These are phyloP conservation scores for Haliclystus octoradiatus DNA, from an alignment of 30 jellyfish, hydroid and myxozoan genomes.

Conservation along the genomic window DNA sequence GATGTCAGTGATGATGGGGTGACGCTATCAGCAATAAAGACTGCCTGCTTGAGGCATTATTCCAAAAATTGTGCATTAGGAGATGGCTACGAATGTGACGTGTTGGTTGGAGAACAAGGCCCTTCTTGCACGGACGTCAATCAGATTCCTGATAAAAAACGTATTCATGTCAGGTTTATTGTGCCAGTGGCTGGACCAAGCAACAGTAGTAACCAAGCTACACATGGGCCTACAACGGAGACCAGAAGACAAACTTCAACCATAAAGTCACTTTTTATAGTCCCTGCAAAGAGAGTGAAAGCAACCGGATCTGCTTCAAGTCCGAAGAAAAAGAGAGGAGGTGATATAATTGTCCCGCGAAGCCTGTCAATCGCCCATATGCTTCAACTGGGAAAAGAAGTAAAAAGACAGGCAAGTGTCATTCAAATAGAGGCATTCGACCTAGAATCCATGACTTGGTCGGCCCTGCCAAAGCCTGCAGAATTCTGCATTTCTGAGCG, in stretches of 20 bases:
- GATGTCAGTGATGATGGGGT: too few relatives aligned
- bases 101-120: constrained; percentile 25
- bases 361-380: too few relatives aligned
- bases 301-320: too few relatives aligned
- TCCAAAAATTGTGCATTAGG: too few relatives aligned
- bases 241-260: constrained; percentile 1
- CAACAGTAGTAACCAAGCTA: not conserved
- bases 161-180: not conserved
- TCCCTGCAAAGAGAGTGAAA: too few relatives aligned
- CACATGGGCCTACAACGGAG: constrained; percentile 3
- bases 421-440: constrained; percentile 7
- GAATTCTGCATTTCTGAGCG: constrained; percentile 1
- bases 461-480: not conserved
- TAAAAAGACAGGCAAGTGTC: not conserved
- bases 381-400: constrained; percentile 12
- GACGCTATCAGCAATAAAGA: too few relatives aligned
- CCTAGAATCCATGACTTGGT: constrained; percentile 3
- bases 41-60: too few relatives aligned
- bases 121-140: constrained; percentile 27
- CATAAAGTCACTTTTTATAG: too few relatives aligned
- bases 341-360: too few relatives aligned
- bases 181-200: constrained; percentile 1
- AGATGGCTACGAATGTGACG: constrained; percentile 13
- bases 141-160: constrained; percentile 31
- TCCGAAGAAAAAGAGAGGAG: too few relatives aligned